Evolutionary conservation across 2,888 invertebrate genomes (phyloP).

Genomic region (Dioctria rufipes): DNA sequence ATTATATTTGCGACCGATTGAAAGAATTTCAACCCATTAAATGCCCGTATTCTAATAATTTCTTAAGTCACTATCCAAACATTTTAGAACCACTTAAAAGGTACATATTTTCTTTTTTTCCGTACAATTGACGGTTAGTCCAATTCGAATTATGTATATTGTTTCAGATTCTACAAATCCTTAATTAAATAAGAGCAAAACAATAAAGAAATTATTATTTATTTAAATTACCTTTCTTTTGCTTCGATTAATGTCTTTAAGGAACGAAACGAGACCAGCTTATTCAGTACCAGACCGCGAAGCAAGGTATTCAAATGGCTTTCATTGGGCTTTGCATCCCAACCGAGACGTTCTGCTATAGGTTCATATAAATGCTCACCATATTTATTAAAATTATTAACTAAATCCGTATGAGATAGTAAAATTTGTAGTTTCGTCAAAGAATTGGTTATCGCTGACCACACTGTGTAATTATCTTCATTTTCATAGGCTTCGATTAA

Average conservation of each 20-base stretch:
- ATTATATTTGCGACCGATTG: too few relatives aligned
- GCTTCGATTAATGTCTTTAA: slow-evolving; percentile 85
- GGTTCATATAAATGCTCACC: slow-evolving; percentile 82
- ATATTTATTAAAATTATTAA: slow-evolving; percentile 82
- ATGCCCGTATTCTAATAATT: too few relatives aligned
- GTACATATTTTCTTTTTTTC: too few relatives aligned
- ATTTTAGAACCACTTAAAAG: too few relatives aligned
- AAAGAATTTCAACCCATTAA: too few relatives aligned
- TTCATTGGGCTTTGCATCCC: slow-evolving; percentile 87
- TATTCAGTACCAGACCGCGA: slow-evolving; percentile 86
- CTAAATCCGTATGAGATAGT: slow-evolving; percentile 84
- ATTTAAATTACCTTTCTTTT: slow-evolving; percentile 68
- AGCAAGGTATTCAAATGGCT: slow-evolving; percentile 90
- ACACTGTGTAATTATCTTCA: slow-evolving; percentile 94
- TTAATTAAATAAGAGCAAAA: too few relatives aligned
- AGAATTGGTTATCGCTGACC: slow-evolving; percentile 88
- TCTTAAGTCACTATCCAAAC: too few relatives aligned
- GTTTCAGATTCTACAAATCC: too few relatives aligned
- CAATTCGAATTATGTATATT: too few relatives aligned
- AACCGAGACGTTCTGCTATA: slow-evolving; percentile 83
- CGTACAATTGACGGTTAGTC: too few relatives aligned
- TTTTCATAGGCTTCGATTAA: slow-evolving; percentile 88
- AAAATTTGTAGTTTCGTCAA: slow-evolving; percentile 83
- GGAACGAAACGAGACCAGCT: slow-evolving; percentile 87
- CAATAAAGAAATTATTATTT: too few relatives aligned